These are phyloP conservation scores for Calameuta filiformis DNA, from an alignment of 2,888 invertebrate genomes.

Conservation along the genomic window DNA sequence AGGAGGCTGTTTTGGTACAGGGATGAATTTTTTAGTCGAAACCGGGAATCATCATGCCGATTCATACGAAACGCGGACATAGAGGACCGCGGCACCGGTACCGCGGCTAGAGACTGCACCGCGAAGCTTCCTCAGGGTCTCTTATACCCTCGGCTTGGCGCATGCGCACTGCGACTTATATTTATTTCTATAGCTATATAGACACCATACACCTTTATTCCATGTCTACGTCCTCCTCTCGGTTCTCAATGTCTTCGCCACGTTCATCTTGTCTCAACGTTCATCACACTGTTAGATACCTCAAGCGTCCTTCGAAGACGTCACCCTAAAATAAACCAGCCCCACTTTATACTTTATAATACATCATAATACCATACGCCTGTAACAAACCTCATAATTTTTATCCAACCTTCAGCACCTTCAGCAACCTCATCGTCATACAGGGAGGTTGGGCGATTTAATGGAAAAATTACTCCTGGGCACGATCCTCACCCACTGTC, in stretches of 20 bases:
- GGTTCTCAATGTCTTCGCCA: background rate
- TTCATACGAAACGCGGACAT: background rate
- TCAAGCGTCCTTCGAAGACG: background rate
- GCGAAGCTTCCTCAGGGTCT: background rate
- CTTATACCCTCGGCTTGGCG: constrained; percentile 2
- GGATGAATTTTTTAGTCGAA: background rate
- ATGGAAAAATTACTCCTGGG: background rate
- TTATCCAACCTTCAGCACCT: background rate
- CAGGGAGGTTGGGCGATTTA: background rate
- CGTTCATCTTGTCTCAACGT: background rate
- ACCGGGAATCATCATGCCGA: constrained; percentile 2
- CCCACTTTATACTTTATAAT: background rate
- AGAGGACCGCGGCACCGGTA: constrained; percentile 5
- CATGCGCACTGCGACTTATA: background rate
- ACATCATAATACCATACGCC: background rate
- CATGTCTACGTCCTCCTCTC: background rate
- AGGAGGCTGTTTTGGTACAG: background rate
- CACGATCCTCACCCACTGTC: background rate
- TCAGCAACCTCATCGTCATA: background rate
- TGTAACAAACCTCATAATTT: background rate
- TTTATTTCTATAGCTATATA: background rate
- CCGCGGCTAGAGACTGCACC: constrained; percentile 4
- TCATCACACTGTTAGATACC: background rate
- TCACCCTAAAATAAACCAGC: background rate
- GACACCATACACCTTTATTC: background rate